Percentiles rank a stretch among this genome's conserved stretches.
Evolutionary conservation across 1,140 invertebrate species (phyloP).

Genomic region (Drosophila ogumai): DNA sequence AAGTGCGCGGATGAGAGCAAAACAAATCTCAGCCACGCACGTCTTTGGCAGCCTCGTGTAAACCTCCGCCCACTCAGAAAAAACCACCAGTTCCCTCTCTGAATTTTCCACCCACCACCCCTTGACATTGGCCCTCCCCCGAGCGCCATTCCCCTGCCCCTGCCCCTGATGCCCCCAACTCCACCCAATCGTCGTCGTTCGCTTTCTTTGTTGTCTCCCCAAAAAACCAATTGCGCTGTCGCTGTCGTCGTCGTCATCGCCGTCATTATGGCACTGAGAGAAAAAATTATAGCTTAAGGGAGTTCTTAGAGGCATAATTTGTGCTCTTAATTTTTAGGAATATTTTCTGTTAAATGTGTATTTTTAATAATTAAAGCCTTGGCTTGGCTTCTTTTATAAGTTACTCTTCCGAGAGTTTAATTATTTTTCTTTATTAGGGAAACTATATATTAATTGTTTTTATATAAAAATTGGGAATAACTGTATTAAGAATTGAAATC

Average conservation of each 20-base stretch:
- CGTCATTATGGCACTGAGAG: constrained; percentile 18
- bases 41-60: constrained; percentile 63
- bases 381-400: not conserved
- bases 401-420: not conserved
- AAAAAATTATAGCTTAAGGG: not conserved
- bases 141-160: not conserved
- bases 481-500: no score
- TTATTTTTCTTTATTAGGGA: not conserved
- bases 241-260: constrained; percentile 52
- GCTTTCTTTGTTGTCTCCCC: constrained; percentile 56
- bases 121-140: constrained; percentile 6
- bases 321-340: no score
- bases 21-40: constrained; percentile 79
- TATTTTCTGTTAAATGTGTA: not conserved
- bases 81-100: not conserved
- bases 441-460: not conserved
- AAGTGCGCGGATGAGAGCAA: constrained; percentile 64
- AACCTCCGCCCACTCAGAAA: not conserved
- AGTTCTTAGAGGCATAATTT: not conserved
- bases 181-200: constrained; percentile 43
- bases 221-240: constrained; percentile 74
- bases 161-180: constrained; percentile 21
- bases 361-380: not conserved
- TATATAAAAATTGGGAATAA: no score
- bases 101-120: constrained; percentile 6